phyloP scores from a whole-genome alignment of 1,140 invertebrate species.

The Oscheius sp. region DNA sequence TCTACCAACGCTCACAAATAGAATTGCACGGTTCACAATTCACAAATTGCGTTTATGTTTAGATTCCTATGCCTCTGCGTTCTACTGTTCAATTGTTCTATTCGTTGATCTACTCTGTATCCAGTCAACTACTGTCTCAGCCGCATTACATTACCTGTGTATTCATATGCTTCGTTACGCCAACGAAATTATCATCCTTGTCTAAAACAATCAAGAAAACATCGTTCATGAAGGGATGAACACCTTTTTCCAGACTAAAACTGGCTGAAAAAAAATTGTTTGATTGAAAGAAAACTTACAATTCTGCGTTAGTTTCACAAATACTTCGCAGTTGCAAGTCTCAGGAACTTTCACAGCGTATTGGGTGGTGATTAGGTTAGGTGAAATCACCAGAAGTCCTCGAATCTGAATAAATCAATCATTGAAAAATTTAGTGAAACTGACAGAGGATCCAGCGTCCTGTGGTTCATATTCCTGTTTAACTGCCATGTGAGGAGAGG shows the following conservation, averaged over 20 bases:
- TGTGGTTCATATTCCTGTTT: constrained; percentile 1
- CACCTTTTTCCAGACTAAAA: background rate
- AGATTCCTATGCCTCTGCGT: no score
- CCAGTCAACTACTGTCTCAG: no score
- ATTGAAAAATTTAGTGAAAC: background rate
- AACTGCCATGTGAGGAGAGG: background rate
- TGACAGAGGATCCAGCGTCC: background rate
- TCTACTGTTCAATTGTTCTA: no score
- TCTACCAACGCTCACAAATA: no score
- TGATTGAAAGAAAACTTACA: background rate
- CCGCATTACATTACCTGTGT: no score
- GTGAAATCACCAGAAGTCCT: background rate
- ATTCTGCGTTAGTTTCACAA: background rate
- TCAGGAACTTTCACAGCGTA: background rate
- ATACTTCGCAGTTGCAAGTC: background rate
- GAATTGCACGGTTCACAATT: no score
- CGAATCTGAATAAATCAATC: background rate
- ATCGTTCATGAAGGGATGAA: background rate
- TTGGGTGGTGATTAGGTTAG: background rate
- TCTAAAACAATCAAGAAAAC: background rate
- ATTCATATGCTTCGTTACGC: background rate
- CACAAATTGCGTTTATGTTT: no score
- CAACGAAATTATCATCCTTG: background rate
- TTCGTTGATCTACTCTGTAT: no score
- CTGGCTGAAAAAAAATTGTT: background rate